A percentile compares a stretch with the other conserved stretches of the same genome.
These are phyloP conservation scores for Caradrina kadenii DNA, from an alignment of 2,888 invertebrate species.

Conservation along the genomic window DNA sequence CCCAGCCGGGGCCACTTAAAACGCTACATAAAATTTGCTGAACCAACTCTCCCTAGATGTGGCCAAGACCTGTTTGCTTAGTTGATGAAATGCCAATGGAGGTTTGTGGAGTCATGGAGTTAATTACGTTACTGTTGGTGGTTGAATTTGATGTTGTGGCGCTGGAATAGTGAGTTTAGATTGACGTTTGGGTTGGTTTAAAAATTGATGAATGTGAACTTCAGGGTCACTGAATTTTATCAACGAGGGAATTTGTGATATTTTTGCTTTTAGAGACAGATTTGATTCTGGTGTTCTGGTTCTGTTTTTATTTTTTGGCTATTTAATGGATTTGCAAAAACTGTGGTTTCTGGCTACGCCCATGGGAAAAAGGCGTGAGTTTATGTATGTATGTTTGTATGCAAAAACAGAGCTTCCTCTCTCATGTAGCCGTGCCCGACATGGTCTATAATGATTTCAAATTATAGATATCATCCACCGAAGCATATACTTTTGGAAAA, in stretches of 20 bases:
- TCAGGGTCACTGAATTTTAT: background rate
- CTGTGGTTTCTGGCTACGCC: too few relatives aligned
- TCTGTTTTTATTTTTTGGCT: too few relatives aligned
- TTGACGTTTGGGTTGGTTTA: constrained; percentile 17
- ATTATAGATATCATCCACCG: too few relatives aligned
- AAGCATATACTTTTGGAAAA: too few relatives aligned
- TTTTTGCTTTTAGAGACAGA: background rate
- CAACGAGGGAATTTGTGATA: accelerated
- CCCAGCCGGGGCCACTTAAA: constrained; percentile 79
- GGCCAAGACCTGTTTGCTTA: constrained; percentile 56
- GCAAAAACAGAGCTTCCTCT: too few relatives aligned
- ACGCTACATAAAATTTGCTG: constrained; percentile 76
- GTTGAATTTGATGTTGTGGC: constrained; percentile 31
- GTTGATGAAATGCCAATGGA: constrained; percentile 60
- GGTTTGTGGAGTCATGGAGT: constrained; percentile 55
- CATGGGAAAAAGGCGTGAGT: too few relatives aligned
- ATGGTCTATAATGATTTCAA: too few relatives aligned
- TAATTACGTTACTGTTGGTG: constrained; percentile 52
- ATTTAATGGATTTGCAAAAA: too few relatives aligned
- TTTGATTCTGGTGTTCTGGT: constrained; percentile 2
- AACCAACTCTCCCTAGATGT: constrained; percentile 71
- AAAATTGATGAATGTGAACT: background rate
- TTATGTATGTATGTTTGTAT: too few relatives aligned
- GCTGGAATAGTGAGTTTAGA: background rate
- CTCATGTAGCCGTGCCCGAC: too few relatives aligned